Base-by-base conservation (phyloP, 2,888 invertebrate genomes). In the Drosophila nigritarsus region DNA sequence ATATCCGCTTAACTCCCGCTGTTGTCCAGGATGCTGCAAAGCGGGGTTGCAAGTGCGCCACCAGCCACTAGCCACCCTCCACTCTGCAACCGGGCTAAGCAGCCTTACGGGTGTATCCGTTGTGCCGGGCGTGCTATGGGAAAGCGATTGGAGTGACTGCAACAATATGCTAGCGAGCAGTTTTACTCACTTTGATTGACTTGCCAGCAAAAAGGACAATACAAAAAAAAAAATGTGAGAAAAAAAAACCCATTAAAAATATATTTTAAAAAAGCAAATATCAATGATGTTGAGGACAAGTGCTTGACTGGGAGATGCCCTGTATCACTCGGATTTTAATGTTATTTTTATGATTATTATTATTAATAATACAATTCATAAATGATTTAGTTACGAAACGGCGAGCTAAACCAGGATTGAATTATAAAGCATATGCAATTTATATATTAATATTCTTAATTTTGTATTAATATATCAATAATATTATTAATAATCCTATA, bases 1-100 rank as follows among this genome's bases (percentile, higher is more conserved):
- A 91, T 91, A 91, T 91, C 92, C 91, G 90, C 85, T 92, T 91
- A 89, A 82, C 79, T 72, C 75, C 64, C 51, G 73, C 77, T 59
- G 75, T 78, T 64, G 75, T 76, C 75, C 72, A 49, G 83, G 84
- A 82, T 78, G 87, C 87, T 87, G 90, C 72, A 66, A 60, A 29
- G 20, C 67, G 64, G 82, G 72, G 80, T 72, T 82, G 75, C 78
- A 78, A 78, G 79, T 73, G 74, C 73, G 27, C 15, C 58, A 42
- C 36, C 67, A 20, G 63, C 32, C 48, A 36, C 18, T 5, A 42
- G 42, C 11, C 45, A 55, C 15, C 18, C 11, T 34, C 18, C 11
- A 29, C 53, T 27, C 38, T n/a, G 9, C 56, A 32, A 1, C 42
- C 56, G 18, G 38, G 36, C 38, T 38, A 38, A 56, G 29, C 55